phyloP scores from a whole-genome alignment of 2,113 vertebrate genomes.

The Pandion haliaetus region DNA sequence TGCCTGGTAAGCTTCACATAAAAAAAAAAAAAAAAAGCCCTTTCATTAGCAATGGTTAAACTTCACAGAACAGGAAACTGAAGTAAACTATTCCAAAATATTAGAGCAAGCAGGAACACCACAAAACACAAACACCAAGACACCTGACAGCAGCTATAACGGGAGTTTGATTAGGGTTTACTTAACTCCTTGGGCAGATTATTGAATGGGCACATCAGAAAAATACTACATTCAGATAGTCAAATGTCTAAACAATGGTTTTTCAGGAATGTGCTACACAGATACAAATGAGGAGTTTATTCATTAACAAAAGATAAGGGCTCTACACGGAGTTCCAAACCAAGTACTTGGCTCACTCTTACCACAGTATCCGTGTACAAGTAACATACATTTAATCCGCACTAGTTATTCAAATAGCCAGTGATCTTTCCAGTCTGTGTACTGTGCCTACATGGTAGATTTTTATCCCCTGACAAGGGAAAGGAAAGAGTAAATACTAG shows the following conservation, averaged over 20 bases:
- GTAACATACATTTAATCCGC: not conserved
- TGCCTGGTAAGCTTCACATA: not conserved
- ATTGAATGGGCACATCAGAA: accelerated
- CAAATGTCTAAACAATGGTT: not conserved
- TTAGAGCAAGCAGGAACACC: not conserved
- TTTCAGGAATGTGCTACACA: not conserved
- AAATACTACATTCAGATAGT: not conserved
- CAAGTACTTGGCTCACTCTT: not conserved
- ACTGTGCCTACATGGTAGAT: not conserved
- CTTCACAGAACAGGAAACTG: not conserved
- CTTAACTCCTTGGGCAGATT: not conserved
- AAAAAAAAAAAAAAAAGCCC: not conserved
- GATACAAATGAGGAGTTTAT: not conserved
- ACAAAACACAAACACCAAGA: not conserved
- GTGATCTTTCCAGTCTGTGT: not conserved
- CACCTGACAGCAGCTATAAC: not conserved
- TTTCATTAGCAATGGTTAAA: not conserved
- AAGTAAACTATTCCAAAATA: not conserved
- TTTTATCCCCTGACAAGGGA: not conserved
- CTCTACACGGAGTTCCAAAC: not conserved
- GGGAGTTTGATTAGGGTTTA: accelerated
- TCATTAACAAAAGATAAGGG: not conserved
- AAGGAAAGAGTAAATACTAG: not conserved
- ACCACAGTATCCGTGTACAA: not conserved
- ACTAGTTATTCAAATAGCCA: not conserved